Base-by-base conservation (phyloP, 2,888 invertebrate species). In the Caenorhabditis angaria region DNA sequence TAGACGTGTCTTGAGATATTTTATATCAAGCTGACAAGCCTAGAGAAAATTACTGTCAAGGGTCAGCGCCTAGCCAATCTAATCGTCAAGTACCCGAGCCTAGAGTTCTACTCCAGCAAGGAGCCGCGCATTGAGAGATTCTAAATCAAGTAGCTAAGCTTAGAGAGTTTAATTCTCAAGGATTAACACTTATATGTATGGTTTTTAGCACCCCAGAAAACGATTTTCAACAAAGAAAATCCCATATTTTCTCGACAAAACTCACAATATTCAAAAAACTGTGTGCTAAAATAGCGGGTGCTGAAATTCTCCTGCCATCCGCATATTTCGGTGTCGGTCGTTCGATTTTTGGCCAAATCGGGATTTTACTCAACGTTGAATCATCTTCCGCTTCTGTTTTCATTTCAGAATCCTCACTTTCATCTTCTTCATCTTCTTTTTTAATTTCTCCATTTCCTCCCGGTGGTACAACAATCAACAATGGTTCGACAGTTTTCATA, bases 231-330 rank as follows among this genome's bases (percentile, higher is more conserved):
- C 6, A 51, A 6, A 48, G 18, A 10, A 10, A 48, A n/a, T 48
- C 48, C n/a, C 20, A 10, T 48, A 10, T 54, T 54, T 54, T 54
- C 20, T 27, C 29, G 8, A 35, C 48, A 48, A 32, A 27, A 61
- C 73, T 65, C 28, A 73, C 73, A 53, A 73, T 69, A 3, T 73
- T 65, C 47, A 81, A 53, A 22, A 79, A 64, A 32, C 68, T 77
- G 47, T 77, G 72, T 1, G 82, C 81, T 41, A 83, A 69, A 12
- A 80, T 76, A 0, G 82, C 83, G 8, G 83, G 83, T 10, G 82
- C 83, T 0, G 82, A 83, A 25, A 82, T 83, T 2, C 83, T 61
- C n/a, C 83, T 58, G 1, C 73, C 77, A 27, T 82, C 81, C 12
- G 82, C 76, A 54, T 80, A 77, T 41, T 76, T 78, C 2, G 78